Conservation (phyloP, 1,140 invertebrate genomes). For the Bombus cullumanus region DNA sequence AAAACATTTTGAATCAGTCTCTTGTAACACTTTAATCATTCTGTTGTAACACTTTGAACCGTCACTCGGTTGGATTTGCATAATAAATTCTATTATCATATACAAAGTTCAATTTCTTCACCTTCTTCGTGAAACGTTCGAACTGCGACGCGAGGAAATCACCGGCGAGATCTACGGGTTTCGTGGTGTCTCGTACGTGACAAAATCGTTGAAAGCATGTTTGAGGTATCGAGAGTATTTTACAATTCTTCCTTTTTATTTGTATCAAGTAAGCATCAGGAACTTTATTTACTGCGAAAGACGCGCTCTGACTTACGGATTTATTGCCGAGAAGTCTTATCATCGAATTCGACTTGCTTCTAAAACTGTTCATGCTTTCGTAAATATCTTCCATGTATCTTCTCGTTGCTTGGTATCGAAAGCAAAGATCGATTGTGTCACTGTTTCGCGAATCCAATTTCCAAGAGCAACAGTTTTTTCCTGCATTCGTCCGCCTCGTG, state of each 20-base stretch:
- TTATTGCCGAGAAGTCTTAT: neutral
- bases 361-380: neutral
- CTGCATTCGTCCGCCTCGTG: neutral
- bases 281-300: neutral
- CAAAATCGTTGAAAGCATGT: too few species aligned
- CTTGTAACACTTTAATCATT: too few species aligned
- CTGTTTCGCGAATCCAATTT: slow-evolving; percentile 4
- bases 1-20: too few species aligned
- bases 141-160: too few species aligned
- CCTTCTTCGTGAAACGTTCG: too few species aligned
- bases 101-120: too few species aligned
- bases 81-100: too few species aligned
- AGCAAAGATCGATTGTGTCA: neutral
- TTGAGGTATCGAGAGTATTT: neutral
- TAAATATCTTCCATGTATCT: neutral
- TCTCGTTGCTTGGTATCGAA: neutral
- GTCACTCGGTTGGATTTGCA: too few species aligned
- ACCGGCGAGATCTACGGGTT: too few species aligned
- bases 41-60: too few species aligned
- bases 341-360: neutral
- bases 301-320: neutral
- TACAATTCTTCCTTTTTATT: neutral
- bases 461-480: slow-evolving; percentile 33
- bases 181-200: too few species aligned
- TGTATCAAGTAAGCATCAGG: neutral